Evolutionary conservation across 1,140 invertebrate genomes (phyloP).

Genomic region (Sitobion miscanthi): DNA sequence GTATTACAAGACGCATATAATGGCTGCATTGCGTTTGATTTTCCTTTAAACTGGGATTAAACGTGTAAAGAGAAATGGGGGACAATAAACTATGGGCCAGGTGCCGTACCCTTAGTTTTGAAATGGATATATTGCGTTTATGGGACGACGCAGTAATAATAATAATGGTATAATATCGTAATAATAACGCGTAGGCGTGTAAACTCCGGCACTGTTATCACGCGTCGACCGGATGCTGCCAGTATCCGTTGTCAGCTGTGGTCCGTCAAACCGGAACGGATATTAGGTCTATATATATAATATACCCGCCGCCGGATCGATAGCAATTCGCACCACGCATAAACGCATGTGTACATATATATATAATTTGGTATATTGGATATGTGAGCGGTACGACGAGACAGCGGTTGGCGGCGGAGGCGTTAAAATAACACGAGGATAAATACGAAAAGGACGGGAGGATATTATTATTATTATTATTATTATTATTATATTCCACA

Average conservation of each 20-base stretch:
- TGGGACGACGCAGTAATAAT: neutral
- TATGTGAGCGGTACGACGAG: neutral
- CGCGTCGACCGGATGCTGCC: constrained; percentile 17
- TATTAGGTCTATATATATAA: neutral
- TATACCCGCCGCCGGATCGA: neutral
- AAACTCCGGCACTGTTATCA: neutral
- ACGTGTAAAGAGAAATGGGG: neutral
- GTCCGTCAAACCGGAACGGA: constrained; percentile 1
- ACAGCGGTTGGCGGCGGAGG: neutral
- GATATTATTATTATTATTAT: constrained; percentile 37
- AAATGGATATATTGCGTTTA: constrained; percentile 34
- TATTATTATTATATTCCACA: constrained; percentile 38
- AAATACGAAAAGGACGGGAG: neutral
- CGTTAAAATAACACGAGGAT: constrained; percentile 14
- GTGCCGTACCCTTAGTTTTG: constrained; percentile 4
- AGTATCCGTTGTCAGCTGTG: constrained; percentile 18
- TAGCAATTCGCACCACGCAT: neutral
- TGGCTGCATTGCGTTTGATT: neutral
- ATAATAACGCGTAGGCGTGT: constrained; percentile 32
- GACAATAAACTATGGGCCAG: constrained; percentile 1
- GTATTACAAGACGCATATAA: neutral
- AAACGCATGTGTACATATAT: neutral
- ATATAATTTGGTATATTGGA: neutral
- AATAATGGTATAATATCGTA: neutral
- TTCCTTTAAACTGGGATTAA: constrained; percentile 34